phyloP scores from a whole-genome alignment of 2,888 invertebrate genomes.

The Harmothoe impar region DNA sequence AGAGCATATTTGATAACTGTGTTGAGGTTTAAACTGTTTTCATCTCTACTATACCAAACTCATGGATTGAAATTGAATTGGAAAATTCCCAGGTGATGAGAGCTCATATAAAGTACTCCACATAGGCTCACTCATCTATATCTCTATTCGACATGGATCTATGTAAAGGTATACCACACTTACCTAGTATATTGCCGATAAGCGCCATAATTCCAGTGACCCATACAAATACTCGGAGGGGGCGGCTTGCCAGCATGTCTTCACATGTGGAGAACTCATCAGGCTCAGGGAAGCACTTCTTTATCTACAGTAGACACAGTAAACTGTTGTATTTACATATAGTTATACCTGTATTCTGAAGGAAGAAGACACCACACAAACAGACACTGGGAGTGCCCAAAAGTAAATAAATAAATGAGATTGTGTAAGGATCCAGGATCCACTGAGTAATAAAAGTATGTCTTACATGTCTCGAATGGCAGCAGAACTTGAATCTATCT shows the following conservation, averaged over 20 bases:
- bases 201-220: constrained; percentile 34
- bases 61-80: too few relatives aligned
- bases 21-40: too few relatives aligned
- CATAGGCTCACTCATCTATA: too few relatives aligned
- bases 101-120: too few relatives aligned
- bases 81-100: too few relatives aligned
- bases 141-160: background rate
- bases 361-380: background rate
- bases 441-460: background rate
- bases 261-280: constrained; percentile 64
- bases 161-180: background rate
- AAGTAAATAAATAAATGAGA: too few relatives aligned
- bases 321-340: background rate
- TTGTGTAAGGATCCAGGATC: too few relatives aligned
- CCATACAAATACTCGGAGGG: constrained; percentile 49
- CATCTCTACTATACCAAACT: too few relatives aligned
- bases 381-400: too few relatives aligned
- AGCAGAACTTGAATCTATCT: constrained; percentile 57
- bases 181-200: constrained; percentile 55
- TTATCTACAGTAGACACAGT: background rate
- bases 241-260: constrained; percentile 35
- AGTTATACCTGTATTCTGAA: background rate
- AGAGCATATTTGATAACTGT: too few relatives aligned
- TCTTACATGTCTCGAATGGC: constrained; percentile 48
- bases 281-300: constrained; percentile 46